Percentiles rank a stretch among this genome's conserved stretches.
Conservation (phyloP, 2,113 vertebrate genomes). For the Parotia lawesii region DNA sequence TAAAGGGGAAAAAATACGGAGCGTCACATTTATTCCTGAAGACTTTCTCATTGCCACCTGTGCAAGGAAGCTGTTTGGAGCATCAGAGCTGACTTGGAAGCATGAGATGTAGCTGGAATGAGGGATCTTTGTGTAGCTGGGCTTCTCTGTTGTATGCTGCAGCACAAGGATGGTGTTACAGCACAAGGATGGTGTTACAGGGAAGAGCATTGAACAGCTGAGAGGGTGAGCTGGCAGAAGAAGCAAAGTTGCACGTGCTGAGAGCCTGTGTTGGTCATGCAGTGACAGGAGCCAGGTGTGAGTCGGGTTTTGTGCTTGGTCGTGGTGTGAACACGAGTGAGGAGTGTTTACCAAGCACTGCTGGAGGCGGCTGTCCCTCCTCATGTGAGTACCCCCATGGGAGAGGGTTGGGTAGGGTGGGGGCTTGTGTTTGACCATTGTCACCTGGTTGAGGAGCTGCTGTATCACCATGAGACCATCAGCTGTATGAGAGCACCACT, state of each 20-base stretch:
- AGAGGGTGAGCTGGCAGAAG: not conserved
- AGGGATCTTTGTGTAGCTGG: not conserved
- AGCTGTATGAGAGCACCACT: not conserved
- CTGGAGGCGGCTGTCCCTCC: not conserved
- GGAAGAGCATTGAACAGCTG: not conserved
- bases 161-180: not conserved
- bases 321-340: rapidly evolving
- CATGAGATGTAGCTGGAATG: not conserved
- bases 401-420: not conserved
- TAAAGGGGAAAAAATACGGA: not conserved
- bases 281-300: not conserved
- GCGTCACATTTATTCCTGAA: not conserved
- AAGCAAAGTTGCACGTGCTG: not conserved
- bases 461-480: not conserved
- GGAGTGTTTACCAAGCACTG: not conserved
- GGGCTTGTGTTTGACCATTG: not conserved
- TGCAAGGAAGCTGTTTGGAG: rapidly evolving
- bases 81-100: not conserved
- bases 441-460: not conserved
- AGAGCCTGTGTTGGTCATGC: not conserved
- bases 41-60: not conserved
- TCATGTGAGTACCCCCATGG: rapidly evolving
- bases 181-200: not conserved
- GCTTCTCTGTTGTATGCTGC: not conserved
- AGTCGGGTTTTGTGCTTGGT: not conserved